phyloP scores from a whole-genome alignment of 2,888 invertebrate species.

The Harmothoe impar region DNA sequence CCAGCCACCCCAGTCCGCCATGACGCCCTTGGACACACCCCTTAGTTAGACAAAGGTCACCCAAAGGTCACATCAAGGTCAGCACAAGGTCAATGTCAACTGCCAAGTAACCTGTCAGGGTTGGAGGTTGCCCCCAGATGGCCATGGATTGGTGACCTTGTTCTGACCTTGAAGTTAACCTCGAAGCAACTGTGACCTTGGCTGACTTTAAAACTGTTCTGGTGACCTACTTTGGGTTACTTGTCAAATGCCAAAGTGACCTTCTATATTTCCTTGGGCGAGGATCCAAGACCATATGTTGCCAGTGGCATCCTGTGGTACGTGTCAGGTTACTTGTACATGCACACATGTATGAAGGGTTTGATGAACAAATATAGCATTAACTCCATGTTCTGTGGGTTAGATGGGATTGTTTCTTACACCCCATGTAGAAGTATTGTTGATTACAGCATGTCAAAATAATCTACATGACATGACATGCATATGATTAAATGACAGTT shows the following conservation, averaged over 20 bases:
- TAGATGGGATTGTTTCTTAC: no score
- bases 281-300: neutral
- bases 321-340: no score
- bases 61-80: neutral
- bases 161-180: conserved; percentile 34
- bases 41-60: neutral
- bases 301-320: no score
- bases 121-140: neutral
- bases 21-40: neutral
- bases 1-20: neutral
- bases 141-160: neutral
- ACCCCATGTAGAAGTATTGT: no score
- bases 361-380: no score
- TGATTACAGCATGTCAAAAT: no score
- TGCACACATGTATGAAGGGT: no score
- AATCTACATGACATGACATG: no score
- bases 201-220: neutral
- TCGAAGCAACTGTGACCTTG: neutral
- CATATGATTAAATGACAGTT: no score
- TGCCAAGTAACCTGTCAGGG: neutral
- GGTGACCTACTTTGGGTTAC: neutral
- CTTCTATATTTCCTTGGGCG: neutral
- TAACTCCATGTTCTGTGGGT: no score
- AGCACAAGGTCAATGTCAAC: neutral
- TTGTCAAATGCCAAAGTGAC: neutral